Evolutionary conservation across 1,140 invertebrate species (phyloP), one percentile per base, ranked within the genome.

Genomic region (Teleogryllus occipitalis): DNA sequence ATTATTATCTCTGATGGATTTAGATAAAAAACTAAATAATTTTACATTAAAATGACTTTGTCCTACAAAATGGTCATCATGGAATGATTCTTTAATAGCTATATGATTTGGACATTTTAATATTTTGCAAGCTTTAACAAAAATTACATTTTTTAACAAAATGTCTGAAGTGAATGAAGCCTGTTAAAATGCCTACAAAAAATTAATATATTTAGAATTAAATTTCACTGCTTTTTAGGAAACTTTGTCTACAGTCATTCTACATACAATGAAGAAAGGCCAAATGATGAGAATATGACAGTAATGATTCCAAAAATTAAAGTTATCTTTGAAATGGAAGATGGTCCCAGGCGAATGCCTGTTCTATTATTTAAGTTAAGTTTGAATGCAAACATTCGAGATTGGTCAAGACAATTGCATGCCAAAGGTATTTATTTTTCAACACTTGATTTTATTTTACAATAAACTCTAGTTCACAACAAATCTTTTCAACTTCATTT

Each of bases 351-450:
- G 47, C 83, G 86, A 75, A 83, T 87, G 7, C 88, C 87, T 21
- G 84, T 89, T n/a, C 81, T 90, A 7, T 83, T 89, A 39, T 74
- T 90, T 0, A 89, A 89, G 83, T 86, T 87, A n/a, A 86, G 87
- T 7, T 80, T 90, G 4, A 90, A 93, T 82, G 82, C 89, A 7
- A 88, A 88, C 2, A 82, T 93, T 4, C 87, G 90, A 82, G 91
- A 94, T 84, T 93, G 92, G 92, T 90, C 90, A 0, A 90, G 88
- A 74, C 87, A 91, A 79, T 85, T 89, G 76, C 82, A 85, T 81
- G 83, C 84, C 79, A 85, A 82, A 82, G 82, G 83, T 82, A 65
- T 73, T 22, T 22, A 75, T 65, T 10, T 81, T 47, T 80, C 18
- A 77, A 39, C 7, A 78, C 80, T 82, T 74, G 39, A 46, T 77